A percentile compares a stretch with the other conserved stretches of the same genome.
Evolutionary conservation across 2,797 vertebrate genomes (phyloP).

Genomic region (Neomorphus geoffroyi): DNA sequence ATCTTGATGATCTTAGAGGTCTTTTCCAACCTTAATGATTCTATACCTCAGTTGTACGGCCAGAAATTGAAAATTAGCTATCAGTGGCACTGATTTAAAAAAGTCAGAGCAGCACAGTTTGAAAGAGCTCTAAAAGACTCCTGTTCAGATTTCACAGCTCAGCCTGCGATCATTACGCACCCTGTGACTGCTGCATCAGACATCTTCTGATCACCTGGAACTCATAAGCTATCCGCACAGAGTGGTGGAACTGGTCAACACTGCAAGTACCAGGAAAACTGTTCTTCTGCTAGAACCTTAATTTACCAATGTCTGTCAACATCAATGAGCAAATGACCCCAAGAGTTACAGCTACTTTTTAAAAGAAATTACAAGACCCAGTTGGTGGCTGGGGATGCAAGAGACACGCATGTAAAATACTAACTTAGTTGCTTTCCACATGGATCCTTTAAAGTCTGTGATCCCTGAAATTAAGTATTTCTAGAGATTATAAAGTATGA

Average conservation of each 20-base stretch:
- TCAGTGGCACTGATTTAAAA: neutral
- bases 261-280: neutral
- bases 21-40: no score
- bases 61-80: neutral
- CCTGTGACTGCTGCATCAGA: neutral
- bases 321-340: neutral
- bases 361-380: neutral
- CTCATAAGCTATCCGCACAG: neutral
- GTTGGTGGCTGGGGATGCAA: neutral
- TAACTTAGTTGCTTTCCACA: neutral
- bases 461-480: slow-evolving; percentile 23
- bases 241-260: neutral
- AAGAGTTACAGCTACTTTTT: neutral
- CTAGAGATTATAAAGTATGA: neutral
- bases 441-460: neutral
- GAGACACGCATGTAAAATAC: neutral
- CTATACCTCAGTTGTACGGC: fast-evolving
- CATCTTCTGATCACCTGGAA: neutral
- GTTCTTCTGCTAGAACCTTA: neutral
- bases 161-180: fast-evolving
- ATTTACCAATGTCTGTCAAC: neutral
- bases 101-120: neutral
- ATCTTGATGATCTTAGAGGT: no score
- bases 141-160: neutral
- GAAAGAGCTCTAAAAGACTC: neutral